These are phyloP conservation scores for Isurus oxyrinchus DNA, from an alignment of 2,113 vertebrate species.

Conservation along the genomic window DNA sequence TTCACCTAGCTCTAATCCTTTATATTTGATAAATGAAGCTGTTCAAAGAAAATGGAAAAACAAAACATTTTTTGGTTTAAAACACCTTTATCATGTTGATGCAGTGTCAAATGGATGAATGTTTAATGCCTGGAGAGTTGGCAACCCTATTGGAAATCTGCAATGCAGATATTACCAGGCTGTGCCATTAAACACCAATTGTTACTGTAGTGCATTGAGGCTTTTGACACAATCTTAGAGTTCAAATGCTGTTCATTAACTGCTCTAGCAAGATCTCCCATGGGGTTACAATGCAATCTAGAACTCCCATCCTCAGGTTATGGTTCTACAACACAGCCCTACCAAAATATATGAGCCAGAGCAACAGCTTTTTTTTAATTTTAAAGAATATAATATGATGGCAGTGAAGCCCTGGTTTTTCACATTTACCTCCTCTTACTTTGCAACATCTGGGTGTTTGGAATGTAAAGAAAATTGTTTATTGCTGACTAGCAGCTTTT, in stretches of 20 bases:
- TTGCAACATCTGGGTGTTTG: constrained; percentile 9
- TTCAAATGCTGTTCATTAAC: neutral
- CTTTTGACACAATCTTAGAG: neutral
- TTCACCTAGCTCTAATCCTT: neutral
- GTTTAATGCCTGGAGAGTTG: neutral
- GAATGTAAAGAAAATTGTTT: neutral
- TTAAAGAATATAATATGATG: neutral
- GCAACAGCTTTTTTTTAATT: neutral
- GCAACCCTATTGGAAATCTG: neutral
- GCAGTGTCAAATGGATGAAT: neutral
- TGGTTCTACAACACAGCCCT: too few species aligned
- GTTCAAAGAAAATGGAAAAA: neutral
- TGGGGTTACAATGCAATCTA: neutral
- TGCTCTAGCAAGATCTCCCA: neutral
- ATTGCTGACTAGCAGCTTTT: neutral
- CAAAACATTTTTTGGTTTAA: too few species aligned
- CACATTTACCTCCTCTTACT: neutral
- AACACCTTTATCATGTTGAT: neutral
- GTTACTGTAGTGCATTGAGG: neutral
- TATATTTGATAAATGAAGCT: neutral
- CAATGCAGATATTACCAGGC: neutral
- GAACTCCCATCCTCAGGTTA: neutral
- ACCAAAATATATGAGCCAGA: neutral
- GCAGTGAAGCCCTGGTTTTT: neutral
- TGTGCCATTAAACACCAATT: neutral